Evolutionary conservation across 1,140 invertebrate species (phyloP), one percentile per base, ranked within the genome.

Genomic region (Proales similis): DNA sequence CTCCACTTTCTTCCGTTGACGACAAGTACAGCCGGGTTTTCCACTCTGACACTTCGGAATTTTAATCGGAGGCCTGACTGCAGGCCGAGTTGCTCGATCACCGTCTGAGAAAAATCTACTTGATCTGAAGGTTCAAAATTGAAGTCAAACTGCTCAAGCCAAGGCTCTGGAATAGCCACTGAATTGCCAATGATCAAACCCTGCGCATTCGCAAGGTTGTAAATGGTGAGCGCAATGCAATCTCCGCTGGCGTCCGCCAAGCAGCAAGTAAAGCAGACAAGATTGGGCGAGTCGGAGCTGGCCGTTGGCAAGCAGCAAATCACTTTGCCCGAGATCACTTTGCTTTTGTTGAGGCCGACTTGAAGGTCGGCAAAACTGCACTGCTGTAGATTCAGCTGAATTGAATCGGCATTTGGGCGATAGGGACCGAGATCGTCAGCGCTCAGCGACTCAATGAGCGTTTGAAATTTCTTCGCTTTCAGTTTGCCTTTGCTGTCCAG

Each of bases 141-240:
- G 69, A 86, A 81, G 65, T 79, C 72, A 30, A 86, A 80, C 63
- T 77, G 68, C 19, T 79, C 79, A n/a, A 86, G 67, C 67, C 74
- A 80, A 0, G 88, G 88, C 70, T 87, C 85, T 1, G 86, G 83
- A 65, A 90, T 83, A 2, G 84, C 83, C 9, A 90, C 83, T 29
- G 83, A 81, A 76, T 90, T 86, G 1, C 86, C 87, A 51, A 89
- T 85, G 60, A 86, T 87, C 42, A 87, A 83, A 33, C 86, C 87
- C 71, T 82, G 81, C 3, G 85, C 85, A 70, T 83, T 80, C 20
- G 84, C 84, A 70, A 88, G 80, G 77, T 90, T 90, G 73, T 88
- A 90, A 29, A 89, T 81, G 0, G 83, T 86, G 33, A 88, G 85
- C 24, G 82, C 80, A 29, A 85, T 73, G 69, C 85, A 87, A 0